phyloP scores from a whole-genome alignment of 2,888 invertebrate species.

The Shargacucullia verbasci region DNA sequence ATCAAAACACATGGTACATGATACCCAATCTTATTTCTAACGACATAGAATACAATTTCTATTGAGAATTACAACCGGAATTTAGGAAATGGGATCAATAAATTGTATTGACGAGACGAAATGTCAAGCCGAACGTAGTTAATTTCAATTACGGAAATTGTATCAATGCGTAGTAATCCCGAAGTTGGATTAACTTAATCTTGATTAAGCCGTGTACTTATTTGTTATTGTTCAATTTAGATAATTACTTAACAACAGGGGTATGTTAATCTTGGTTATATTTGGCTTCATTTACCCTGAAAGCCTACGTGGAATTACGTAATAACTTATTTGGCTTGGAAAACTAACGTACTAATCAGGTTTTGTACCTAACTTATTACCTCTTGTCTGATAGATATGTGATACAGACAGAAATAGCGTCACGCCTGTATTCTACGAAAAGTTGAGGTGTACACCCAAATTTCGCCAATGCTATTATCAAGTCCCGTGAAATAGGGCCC shows the following conservation, averaged over 20 bases:
- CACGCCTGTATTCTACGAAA: no score
- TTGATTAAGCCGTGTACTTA: conserved; percentile 24
- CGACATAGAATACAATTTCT: conserved; percentile 8
- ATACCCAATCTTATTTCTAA: neutral
- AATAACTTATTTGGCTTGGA: neutral
- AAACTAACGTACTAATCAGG: no score
- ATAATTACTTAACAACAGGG: conserved; percentile 7
- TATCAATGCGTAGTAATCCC: conserved; percentile 26
- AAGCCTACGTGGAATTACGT: neutral
- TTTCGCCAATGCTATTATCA: no score
- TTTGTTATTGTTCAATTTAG: conserved; percentile 8
- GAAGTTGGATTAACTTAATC: conserved; percentile 23
- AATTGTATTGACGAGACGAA: conserved; percentile 37
- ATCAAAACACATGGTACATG: conserved; percentile 1
- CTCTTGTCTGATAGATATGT: no score
- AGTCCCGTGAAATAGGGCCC: no score
- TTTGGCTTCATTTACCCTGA: neutral
- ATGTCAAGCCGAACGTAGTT: conserved; percentile 37
- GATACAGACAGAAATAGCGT: no score
- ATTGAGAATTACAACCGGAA: neutral
- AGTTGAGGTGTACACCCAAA: no score
- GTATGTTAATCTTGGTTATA: conserved; percentile 6
- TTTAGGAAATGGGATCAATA: conserved; percentile 22
- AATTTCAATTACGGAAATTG: conserved; percentile 51
- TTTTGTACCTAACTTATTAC: no score